Evolutionary conservation across 2,888 invertebrate species (phyloP).

Genomic region (Magallana nippona): DNA sequence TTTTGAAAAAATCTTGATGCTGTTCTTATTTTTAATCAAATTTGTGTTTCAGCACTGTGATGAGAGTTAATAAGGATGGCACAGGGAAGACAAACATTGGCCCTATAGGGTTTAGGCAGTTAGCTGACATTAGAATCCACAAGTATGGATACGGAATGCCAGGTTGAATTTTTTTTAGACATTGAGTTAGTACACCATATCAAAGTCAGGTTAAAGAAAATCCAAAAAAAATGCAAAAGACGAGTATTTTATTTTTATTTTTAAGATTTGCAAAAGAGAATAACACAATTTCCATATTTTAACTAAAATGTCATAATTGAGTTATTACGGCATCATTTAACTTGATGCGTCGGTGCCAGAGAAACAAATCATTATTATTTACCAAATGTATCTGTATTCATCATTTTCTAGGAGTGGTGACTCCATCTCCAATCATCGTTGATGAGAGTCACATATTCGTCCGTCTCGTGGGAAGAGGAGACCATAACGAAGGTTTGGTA

Average conservation of each 20-base stretch:
- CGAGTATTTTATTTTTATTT: too few relatives aligned
- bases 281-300: too few relatives aligned
- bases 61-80: slow-evolving; percentile 58
- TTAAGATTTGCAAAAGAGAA: too few relatives aligned
- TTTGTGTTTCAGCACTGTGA: slow-evolving; percentile 50
- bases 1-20: too few relatives aligned
- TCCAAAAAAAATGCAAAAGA: too few relatives aligned
- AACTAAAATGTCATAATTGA: too few relatives aligned
- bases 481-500: slow-evolving; percentile 84
- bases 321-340: too few relatives aligned
- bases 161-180: slow-evolving; percentile 43
- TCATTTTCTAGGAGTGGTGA: slow-evolving; percentile 50
- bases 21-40: background rate
- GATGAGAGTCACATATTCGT: slow-evolving; percentile 75
- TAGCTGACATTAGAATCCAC: slow-evolving; percentile 57
- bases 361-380: too few relatives aligned
- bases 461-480: slow-evolving; percentile 84
- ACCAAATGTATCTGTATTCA: background rate
- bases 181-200: too few relatives aligned
- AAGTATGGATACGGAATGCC: slow-evolving; percentile 58
- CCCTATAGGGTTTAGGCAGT: slow-evolving; percentile 52
- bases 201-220: too few relatives aligned
- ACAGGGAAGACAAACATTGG: slow-evolving; percentile 52
- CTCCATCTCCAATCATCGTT: slow-evolving; percentile 53
- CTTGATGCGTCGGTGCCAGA: too few relatives aligned